phyloP scores from a whole-genome alignment of 1,140 invertebrate species.

The Heliconius himera region DNA sequence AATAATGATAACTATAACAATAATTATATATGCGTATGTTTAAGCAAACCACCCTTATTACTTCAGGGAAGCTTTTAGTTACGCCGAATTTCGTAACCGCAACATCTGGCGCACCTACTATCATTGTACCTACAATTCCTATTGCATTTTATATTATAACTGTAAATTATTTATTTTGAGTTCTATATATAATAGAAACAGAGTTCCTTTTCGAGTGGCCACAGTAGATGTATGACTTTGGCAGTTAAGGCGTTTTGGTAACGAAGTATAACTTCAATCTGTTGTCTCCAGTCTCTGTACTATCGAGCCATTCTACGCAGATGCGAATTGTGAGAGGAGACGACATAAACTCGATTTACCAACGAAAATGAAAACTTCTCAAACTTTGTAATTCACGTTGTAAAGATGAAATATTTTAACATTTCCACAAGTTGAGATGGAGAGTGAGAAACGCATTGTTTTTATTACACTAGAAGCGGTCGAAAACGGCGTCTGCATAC shows the following conservation, averaged over 20 bases:
- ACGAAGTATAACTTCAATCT: slow-evolving; percentile 64
- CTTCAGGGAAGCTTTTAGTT: slow-evolving; percentile 70
- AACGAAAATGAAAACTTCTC: slow-evolving; percentile 65
- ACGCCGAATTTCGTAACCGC: slow-evolving; percentile 72
- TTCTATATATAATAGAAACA: slow-evolving; percentile 15
- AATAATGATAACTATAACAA: neutral
- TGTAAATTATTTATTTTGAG: slow-evolving; percentile 40
- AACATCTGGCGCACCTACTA: slow-evolving; percentile 74
- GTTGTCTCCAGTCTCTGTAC: slow-evolving; percentile 65
- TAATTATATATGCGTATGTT: slow-evolving; percentile 27
- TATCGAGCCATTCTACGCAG: slow-evolving; percentile 70
- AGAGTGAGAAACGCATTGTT: neutral
- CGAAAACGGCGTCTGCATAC: neutral
- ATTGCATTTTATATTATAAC: slow-evolving; percentile 65
- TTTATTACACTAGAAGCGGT: neutral
- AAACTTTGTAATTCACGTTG: slow-evolving; percentile 34
- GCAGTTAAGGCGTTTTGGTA: slow-evolving; percentile 56
- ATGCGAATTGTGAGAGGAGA: slow-evolving; percentile 65
- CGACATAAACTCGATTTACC: slow-evolving; percentile 68
- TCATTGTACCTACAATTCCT: slow-evolving; percentile 49
- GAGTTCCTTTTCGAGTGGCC: slow-evolving; percentile 35
- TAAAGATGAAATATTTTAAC: slow-evolving; percentile 29
- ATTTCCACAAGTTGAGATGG: slow-evolving; percentile 6
- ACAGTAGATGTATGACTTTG: slow-evolving; percentile 38
- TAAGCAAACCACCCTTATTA: slow-evolving; percentile 56